Conservation (phyloP, 1,140 invertebrate genomes). For the Episyrphus balteatus region DNA sequence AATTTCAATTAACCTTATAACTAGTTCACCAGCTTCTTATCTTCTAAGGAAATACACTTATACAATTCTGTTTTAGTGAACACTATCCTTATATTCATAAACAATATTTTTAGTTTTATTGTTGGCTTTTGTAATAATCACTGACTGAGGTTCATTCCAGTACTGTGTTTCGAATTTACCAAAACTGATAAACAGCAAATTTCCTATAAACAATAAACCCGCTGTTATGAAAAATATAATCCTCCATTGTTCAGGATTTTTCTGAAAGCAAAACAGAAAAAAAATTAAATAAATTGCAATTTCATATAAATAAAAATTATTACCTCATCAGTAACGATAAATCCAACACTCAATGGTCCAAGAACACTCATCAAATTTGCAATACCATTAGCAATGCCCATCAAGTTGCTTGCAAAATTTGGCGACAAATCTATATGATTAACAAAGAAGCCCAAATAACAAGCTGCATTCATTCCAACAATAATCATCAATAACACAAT, state of each 20-base stretch:
- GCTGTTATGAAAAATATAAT: constrained; percentile 64
- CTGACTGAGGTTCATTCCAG: constrained; percentile 46
- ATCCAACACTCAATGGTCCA: constrained; percentile 47
- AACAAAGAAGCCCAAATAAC: constrained; percentile 25
- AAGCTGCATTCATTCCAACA: no score
- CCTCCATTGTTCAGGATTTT: constrained; percentile 51
- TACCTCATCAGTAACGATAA: constrained; percentile 49
- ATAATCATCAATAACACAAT: constrained; percentile 43
- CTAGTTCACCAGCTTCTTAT: no score
- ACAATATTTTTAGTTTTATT: no score
- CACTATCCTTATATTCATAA: no score
- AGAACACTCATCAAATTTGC: constrained; percentile 57
- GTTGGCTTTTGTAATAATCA: no score
- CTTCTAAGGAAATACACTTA: no score
- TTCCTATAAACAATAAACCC: constrained; percentile 55
- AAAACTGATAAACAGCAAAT: constrained; percentile 56
- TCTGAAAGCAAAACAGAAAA: constrained; percentile 33
- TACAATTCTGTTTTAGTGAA: no score
- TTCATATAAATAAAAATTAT: constrained; percentile 5
- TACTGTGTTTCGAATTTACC: constrained; percentile 47
- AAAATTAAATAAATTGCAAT: no score
- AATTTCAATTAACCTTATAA: no score
- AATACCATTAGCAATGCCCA: constrained; percentile 54
- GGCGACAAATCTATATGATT: constrained; percentile 60
- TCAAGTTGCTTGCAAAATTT: constrained; percentile 55